Evolutionary conservation across 2,888 invertebrate species (phyloP).

Genomic region (Lochmaea crataegi): DNA sequence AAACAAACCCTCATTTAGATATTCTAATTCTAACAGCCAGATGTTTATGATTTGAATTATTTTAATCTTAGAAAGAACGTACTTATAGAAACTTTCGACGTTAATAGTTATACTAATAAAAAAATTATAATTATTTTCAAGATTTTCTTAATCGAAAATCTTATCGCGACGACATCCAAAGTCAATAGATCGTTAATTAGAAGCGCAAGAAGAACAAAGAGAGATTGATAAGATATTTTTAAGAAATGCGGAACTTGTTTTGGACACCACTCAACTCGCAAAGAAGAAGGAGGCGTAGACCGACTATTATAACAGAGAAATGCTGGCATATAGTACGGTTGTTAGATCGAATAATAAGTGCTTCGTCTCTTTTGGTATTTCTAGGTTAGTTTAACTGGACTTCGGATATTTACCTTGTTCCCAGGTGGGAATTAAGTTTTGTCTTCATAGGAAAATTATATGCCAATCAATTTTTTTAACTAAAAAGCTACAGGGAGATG

Average conservation of each 20-base stretch:
- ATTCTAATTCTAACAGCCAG: no score
- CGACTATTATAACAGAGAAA: conserved; percentile 38
- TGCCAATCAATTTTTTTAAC: no score
- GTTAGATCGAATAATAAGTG: conserved; percentile 14
- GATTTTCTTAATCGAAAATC: conserved; percentile 29
- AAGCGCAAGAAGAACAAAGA: conserved; percentile 47
- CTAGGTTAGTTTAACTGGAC: no score
- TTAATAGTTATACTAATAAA: conserved; percentile 8
- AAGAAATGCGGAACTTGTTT: conserved; percentile 55
- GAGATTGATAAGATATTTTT: conserved; percentile 48
- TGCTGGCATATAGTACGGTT: conserved; percentile 38
- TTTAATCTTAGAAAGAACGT: background rate
- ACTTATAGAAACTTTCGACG: background rate
- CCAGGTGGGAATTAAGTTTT: conserved; percentile 2
- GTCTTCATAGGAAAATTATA: no score
- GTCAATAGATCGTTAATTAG: conserved; percentile 48
- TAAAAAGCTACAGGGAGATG: no score
- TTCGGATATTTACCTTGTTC: no score
- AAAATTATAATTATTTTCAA: conserved; percentile 35
- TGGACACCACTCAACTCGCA: conserved; percentile 37
- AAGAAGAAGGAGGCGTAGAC: conserved; percentile 43
- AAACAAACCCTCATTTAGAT: no score
- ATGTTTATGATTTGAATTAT: no score
- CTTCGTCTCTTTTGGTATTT: no score
- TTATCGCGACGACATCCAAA: conserved; percentile 45